Percentiles rank a stretch among this genome's conserved stretches.
These are phyloP conservation scores for Rhabdophis nuchalis DNA, from an alignment of 2,797 vertebrate species.

Conservation along the genomic window DNA sequence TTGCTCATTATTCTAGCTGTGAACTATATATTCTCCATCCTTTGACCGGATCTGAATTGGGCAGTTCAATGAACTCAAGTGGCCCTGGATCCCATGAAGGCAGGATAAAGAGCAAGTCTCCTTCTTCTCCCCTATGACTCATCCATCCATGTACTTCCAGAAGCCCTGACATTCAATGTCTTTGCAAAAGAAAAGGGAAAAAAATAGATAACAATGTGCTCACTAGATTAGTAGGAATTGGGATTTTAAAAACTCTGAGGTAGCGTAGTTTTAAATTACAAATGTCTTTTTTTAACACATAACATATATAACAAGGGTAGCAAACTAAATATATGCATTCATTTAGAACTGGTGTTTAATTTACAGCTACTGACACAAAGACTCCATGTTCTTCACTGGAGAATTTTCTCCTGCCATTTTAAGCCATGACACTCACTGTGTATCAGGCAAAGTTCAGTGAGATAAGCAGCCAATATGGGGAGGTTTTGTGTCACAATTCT, in stretches of 20 bases:
- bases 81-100: background rate
- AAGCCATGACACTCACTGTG: background rate
- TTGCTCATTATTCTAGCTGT: background rate
- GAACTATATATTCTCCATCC: background rate
- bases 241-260: background rate
- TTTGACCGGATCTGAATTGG: background rate
- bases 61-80: background rate
- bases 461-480: conserved; percentile 24
- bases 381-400: background rate
- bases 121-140: background rate
- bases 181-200: background rate
- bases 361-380: background rate
- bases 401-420: background rate
- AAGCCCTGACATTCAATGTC: background rate
- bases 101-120: background rate
- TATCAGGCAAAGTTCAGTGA: conserved; percentile 38
- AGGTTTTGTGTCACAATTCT: background rate
- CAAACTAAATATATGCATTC: accelerated
- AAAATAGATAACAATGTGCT: background rate
- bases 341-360: background rate
- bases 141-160: background rate
- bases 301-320: background rate
- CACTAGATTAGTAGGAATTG: background rate
- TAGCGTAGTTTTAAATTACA: background rate
- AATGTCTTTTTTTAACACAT: background rate